Evolutionary conservation across 2,113 vertebrate genomes (phyloP), one percentile per base, ranked within the genome.

Genomic region (Lampris incognitus): DNA sequence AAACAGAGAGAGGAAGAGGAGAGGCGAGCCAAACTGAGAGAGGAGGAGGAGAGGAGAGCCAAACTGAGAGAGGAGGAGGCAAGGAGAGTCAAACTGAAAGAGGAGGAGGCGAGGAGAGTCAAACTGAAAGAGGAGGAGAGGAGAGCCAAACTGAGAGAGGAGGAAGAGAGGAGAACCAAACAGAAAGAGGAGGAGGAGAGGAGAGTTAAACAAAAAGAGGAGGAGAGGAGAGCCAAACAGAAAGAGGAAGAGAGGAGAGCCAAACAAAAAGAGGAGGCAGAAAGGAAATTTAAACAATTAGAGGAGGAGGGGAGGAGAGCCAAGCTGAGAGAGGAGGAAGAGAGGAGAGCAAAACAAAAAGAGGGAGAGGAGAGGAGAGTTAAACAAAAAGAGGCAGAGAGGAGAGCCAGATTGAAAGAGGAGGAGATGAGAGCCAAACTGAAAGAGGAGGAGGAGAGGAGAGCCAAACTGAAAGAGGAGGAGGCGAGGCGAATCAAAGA

Each of bases 171-270:
- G 37, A 73, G 7, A 5, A 60, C 24, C 5, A 79, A n/a, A 58
- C n/a, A 41, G 1, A 24, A 41, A 39, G 62, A 83, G 11, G 50
- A 24, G 24, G 24, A 41, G 62, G 61, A 78, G 24, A 71, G 38
- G 5, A 57, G 69, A 69, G 63, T 52, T 57, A 48, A 44, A 36
- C 9, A 79, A 36, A 72, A 59, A 61, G 39, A 9, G 36, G 74
- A 78, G 60, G 77, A 74, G 7, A 60, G 66, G 48, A 62, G 7
- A 10, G 50, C 38, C 42, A 66, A 69, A 63, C 58, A 44, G 4
- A 79, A 51, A 65, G 71, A 81, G 37, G 68, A 76, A 10, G 52
- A 79, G 54, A 84, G 71, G 6, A 48, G 8, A 79, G 55, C 9
- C 5, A 38, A 36, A 52, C 54, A 69, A 24, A 66, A 38, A 11